A percentile compares a stretch with the other conserved stretches of the same genome.
Evolutionary conservation across 2,113 vertebrate species (phyloP).

Genomic region (Charadrius vociferus): DNA sequence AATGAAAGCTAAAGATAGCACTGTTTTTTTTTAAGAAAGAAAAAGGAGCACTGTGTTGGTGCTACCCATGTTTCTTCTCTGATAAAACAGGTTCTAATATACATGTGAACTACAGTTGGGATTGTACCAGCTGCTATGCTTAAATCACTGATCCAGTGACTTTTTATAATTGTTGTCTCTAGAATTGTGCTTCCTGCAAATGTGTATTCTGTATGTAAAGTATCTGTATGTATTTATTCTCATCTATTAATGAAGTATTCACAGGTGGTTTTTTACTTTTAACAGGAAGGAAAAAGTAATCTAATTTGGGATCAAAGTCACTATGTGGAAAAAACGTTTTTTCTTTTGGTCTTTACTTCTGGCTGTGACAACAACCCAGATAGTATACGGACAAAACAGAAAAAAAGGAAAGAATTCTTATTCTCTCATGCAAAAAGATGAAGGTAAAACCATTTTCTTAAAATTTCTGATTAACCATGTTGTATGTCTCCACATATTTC

Average conservation of each 20-base stretch:
- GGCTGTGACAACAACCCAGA: conserved; percentile 42
- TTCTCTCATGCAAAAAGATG: conserved; percentile 55
- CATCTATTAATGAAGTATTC: background rate
- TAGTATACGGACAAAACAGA: conserved; percentile 72
- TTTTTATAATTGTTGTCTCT: background rate
- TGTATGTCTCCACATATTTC: background rate
- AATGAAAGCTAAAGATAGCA: background rate
- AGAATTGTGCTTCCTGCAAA: background rate
- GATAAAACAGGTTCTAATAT: background rate
- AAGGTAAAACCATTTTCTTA: conserved; percentile 70
- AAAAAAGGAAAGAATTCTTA: conserved; percentile 67
- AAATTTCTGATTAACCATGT: background rate
- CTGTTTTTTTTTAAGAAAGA: background rate
- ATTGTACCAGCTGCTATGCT: background rate
- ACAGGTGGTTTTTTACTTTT: background rate
- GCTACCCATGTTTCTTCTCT: background rate
- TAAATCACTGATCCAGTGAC: background rate
- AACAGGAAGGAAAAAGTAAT: conserved; percentile 14
- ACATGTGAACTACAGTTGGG: background rate
- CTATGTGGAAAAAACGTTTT: conserved; percentile 71
- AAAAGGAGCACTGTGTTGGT: background rate
- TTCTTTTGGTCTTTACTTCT: conserved; percentile 73
- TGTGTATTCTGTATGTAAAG: background rate
- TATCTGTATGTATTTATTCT: background rate
- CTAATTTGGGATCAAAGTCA: conserved; percentile 61